Evolutionary conservation across 1,140 invertebrate species (phyloP).

Genomic region (Nasonia vitripennis): DNA sequence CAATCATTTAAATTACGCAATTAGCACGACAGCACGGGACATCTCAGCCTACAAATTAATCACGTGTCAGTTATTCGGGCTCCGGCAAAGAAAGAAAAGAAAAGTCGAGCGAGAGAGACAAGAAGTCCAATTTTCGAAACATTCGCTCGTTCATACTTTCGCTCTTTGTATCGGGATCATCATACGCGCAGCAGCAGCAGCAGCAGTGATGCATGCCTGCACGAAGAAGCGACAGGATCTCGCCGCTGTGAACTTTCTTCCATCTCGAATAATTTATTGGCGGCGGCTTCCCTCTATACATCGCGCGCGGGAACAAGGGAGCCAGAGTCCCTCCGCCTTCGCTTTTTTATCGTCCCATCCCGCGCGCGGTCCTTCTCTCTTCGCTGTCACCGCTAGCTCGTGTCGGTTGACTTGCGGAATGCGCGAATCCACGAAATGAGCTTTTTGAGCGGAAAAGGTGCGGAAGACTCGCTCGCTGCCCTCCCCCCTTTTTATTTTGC

Average conservation of each 20-base stretch:
- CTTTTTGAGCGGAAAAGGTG: neutral
- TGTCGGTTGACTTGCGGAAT: neutral
- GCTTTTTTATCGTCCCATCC: neutral
- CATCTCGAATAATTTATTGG: slow-evolving; percentile 20
- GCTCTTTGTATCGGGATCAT: neutral
- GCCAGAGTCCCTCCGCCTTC: neutral
- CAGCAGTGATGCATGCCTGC: neutral
- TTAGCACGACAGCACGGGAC: neutral
- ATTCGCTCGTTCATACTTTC: neutral
- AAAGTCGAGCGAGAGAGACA: neutral
- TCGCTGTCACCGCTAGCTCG: neutral
- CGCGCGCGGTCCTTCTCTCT: too few species aligned
- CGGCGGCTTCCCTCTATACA: slow-evolving; percentile 4
- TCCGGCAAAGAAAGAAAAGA: neutral
- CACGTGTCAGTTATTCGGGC: neutral
- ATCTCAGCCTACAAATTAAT: neutral
- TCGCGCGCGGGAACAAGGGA: neutral
- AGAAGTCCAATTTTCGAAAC: neutral
- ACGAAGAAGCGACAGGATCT: neutral
- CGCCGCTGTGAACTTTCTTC: neutral
- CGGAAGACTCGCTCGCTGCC: neutral
- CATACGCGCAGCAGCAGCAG: too few species aligned
- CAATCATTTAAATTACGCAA: too few species aligned
- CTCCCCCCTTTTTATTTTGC: neutral
- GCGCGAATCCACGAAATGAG: slow-evolving; percentile 2